Evolutionary conservation across 2,113 vertebrate species (phyloP), one percentile per base, ranked within the genome.

Genomic region (Paramormyrops kingsleyae): DNA sequence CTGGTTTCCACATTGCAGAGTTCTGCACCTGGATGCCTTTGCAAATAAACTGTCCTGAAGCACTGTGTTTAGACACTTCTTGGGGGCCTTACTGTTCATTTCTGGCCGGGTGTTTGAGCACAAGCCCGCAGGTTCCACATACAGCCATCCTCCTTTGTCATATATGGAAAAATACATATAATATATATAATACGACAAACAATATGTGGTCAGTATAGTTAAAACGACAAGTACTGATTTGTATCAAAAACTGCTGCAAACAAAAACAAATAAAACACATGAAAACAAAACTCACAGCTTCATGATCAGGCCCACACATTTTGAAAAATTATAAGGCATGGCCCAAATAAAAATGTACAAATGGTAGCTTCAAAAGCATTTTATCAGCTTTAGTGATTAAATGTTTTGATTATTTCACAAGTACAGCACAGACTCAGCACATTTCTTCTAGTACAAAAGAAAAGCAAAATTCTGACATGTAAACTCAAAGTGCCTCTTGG

Each of bases 1-100:
- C 91, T 91, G 91, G 92, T 90, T 92, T 92, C 91, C 89, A 86
- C 92, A 88, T 46, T 92, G 89, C 80, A 89, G 90, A 80, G 88
- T 92, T 90, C 87, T 83, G 19, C 21, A 19, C 39, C 77, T 42
- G 50, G 7, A 52, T 5, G 47, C 31, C 15, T 6, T 4, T 46
- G 66, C 27, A 39, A 83, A 46, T 9, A 59, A 62, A 84, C 47
- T 77, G 6, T 80, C 80, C 19, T 39, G 4, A 27, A 39, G 88
- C 12, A 21, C 74, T 6, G n/a, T 17, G 47, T 83, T 31, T 83
- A 74, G 49, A 56, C 88, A 83, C 8, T 6, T 80, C 74, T 42
- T 42, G 15, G 35, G 12, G 27, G 19, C 13, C 17, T 39, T 31
- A 19, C 19, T 87, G n/a, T 35, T 52, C 27, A 31, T 52, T n/a